Conservation (phyloP, 2,888 invertebrate species). For the Myopa testacea region DNA sequence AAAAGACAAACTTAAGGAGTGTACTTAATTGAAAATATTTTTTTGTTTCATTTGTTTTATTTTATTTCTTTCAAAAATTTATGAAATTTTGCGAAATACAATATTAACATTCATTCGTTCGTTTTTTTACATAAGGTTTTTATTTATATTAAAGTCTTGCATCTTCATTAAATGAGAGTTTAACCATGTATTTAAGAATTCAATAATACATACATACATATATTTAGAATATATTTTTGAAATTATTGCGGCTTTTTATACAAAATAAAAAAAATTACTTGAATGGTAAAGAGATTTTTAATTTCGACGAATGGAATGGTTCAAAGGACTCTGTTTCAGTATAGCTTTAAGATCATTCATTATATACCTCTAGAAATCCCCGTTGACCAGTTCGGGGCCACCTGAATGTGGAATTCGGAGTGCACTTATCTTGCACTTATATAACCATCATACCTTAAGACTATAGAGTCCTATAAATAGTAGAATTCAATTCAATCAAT, state of each 20-base stretch:
- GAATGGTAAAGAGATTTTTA: neutral
- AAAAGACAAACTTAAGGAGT: conserved; percentile 19
- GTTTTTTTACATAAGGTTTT: neutral
- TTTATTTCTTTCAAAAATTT: conserved; percentile 43
- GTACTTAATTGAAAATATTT: conserved; percentile 23
- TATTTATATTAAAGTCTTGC: conserved; percentile 16
- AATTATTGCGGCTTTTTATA: conserved; percentile 11
- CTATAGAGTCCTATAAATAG: no score
- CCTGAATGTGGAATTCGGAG: no score
- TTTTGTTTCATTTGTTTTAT: neutral
- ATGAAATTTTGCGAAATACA: conserved; percentile 57
- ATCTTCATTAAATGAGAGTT: conserved; percentile 10
- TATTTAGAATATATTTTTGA: conserved; percentile 17
- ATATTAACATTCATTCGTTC: neutral
- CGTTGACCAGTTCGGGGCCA: no score
- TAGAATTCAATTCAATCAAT: neutral
- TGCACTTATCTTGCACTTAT: no score
- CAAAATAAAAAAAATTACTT: conserved; percentile 13
- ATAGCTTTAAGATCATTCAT: no score
- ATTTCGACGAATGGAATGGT: neutral
- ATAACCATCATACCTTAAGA: no score
- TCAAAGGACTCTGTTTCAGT: no score
- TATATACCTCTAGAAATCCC: no score
- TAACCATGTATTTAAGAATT: conserved; percentile 3
- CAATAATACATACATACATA: neutral